These are phyloP conservation scores for Psococerastis gibbosa DNA, from an alignment of 2,888 invertebrate genomes.

Conservation along the genomic window DNA sequence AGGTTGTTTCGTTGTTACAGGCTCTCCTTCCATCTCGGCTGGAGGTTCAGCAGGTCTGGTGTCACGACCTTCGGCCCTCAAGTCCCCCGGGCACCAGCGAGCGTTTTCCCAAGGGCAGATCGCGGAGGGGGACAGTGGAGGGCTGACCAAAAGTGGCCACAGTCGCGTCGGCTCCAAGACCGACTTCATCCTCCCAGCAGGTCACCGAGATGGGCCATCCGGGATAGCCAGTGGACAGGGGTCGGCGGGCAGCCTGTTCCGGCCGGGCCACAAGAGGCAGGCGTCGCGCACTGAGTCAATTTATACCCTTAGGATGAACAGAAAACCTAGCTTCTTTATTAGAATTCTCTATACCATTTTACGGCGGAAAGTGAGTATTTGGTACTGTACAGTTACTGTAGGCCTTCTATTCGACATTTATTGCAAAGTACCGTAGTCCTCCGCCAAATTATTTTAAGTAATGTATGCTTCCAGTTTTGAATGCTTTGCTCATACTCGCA, in stretches of 20 bases:
- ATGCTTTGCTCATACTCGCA: too few species aligned
- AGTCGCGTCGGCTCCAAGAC: slow-evolving; percentile 70
- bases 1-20: too few species aligned
- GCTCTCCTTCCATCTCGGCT: slow-evolving; percentile 13
- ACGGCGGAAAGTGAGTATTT: slow-evolving; percentile 26
- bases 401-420: too few species aligned
- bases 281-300: slow-evolving; percentile 78
- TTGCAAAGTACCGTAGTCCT: too few species aligned
- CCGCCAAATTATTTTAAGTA: too few species aligned
- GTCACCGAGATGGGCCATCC: slow-evolving; percentile 47
- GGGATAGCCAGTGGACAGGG: slow-evolving; percentile 23
- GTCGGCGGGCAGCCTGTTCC: slow-evolving; percentile 31
- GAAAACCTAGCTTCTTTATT: slow-evolving; percentile 34
- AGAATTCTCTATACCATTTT: slow-evolving; percentile 41
- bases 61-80: slow-evolving; percentile 48
- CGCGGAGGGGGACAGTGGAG: slow-evolving; percentile 32
- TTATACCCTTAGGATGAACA: slow-evolving; percentile 54
- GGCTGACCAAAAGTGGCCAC: slow-evolving; percentile 35
- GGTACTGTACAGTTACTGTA: too few species aligned
- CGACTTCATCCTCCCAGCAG: slow-evolving; percentile 74
- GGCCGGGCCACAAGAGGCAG: slow-evolving; percentile 61
- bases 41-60: slow-evolving; percentile 22
- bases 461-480: too few species aligned
- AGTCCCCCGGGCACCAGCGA: slow-evolving; percentile 58
- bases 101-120: slow-evolving; percentile 80